These are phyloP conservation scores for Epinotia ramella DNA, from an alignment of 2,888 invertebrate genomes.

Conservation along the genomic window DNA sequence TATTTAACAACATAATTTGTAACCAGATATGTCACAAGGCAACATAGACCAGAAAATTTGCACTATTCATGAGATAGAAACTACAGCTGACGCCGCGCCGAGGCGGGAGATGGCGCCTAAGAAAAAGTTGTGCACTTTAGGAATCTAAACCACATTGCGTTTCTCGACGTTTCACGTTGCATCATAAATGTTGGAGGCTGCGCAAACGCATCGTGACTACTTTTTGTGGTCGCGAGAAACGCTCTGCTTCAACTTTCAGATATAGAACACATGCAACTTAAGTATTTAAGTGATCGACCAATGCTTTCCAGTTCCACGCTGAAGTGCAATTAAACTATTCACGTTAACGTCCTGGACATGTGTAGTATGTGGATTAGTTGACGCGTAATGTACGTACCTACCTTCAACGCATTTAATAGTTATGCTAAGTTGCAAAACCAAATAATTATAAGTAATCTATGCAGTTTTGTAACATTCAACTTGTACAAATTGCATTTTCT, in stretches of 20 bases:
- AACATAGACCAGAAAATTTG: slow-evolving; percentile 55
- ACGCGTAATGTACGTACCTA: too few relatives aligned
- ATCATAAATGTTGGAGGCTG: slow-evolving; percentile 59
- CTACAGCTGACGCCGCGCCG: slow-evolving; percentile 55
- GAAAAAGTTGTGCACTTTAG: slow-evolving; percentile 70
- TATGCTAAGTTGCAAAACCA: neutral
- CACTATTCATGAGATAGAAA: slow-evolving; percentile 75
- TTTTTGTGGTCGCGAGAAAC: slow-evolving; percentile 63
- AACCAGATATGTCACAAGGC: slow-evolving; percentile 50
- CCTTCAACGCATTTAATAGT: neutral
- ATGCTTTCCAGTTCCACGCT: too few relatives aligned
- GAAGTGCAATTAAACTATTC: neutral
- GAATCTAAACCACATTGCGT: slow-evolving; percentile 67
- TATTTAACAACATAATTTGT: slow-evolving; percentile 43
- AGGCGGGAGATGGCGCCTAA: slow-evolving; percentile 64
- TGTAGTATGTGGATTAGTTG: neutral
- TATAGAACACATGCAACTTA: slow-evolving; percentile 32
- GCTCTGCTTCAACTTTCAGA: slow-evolving; percentile 62
- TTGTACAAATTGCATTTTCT: slow-evolving; percentile 1
- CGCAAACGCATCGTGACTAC: slow-evolving; percentile 60
- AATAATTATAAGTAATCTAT: neutral
- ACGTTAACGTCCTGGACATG: neutral
- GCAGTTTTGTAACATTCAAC: neutral
- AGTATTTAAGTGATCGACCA: neutral
- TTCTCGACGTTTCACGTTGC: slow-evolving; percentile 66